Evolutionary conservation across 2,888 invertebrate genomes (phyloP), one percentile per base, ranked within the genome.

Genomic region (Pristionchus japonicus): DNA sequence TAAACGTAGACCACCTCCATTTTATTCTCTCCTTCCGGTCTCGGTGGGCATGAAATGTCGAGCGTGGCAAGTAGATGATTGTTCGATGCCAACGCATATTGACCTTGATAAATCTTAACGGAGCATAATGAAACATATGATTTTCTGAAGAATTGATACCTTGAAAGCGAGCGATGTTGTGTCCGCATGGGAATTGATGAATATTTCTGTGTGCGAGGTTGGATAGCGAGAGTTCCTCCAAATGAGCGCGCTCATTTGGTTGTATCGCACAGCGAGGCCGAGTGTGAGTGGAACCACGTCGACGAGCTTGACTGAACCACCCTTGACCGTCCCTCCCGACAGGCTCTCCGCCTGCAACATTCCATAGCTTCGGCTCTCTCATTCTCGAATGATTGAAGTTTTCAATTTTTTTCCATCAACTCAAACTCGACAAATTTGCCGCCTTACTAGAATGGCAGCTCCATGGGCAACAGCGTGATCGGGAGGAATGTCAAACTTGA

Each of bases 381-480:
- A n/a, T n/a, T n/a, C n/a, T n/a, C n/a, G n/a, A n/a, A n/a, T n/a
- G n/a, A n/a, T n/a, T n/a, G n/a, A n/a, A n/a, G n/a, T n/a, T n/a
- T n/a, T n/a, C n/a, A n/a, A n/a, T n/a, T n/a, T n/a, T n/a, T n/a
- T n/a, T n/a, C n/a, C n/a, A n/a, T n/a, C n/a, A n/a, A n/a, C n/a
- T n/a, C n/a, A n/a, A n/a, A n/a, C n/a, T n/a, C n/a, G n/a, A n/a
- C n/a, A n/a, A n/a, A n/a, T n/a, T n/a, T n/a, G n/a, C n/a, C n/a
- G n/a, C n/a, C 61, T 43, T 3, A 84, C 84, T 23, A 84, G 61
- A 15, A 84, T 57, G 7, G 84, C 84, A 27, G 84, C 84, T 84
- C 84, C 84, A 9, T n/a, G 11, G 9, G 84, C 84, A 2, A 84
- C 84, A 4, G 84, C 84, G 27, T 84, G 84, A 61, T 84, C 84